Percentiles rank a stretch among this genome's conserved stretches.
Conservation (phyloP, 2,797 vertebrate species). For the Valencia hispanica region DNA sequence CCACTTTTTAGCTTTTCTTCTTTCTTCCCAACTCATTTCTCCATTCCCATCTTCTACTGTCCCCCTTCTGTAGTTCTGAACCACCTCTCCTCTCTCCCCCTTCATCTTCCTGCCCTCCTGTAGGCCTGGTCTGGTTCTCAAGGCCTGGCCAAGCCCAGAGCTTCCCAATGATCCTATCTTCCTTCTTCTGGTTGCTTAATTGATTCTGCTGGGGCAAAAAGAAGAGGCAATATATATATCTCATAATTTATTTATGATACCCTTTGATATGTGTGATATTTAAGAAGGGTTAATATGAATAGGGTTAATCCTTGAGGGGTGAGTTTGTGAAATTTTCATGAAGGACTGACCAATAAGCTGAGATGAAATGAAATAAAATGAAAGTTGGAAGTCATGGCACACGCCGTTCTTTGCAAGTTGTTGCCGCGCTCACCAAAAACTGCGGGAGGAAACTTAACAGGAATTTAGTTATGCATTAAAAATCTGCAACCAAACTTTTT, state of each 20-base stretch:
- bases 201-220: constrained; percentile 81
- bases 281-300: constrained; percentile 86
- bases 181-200: constrained; percentile 73
- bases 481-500: constrained; percentile 53
- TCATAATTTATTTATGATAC: constrained; percentile 82
- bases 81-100: constrained; percentile 25
- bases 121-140: constrained; percentile 60
- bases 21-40: constrained; percentile 14
- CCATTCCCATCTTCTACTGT: constrained; percentile 20
- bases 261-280: constrained; percentile 85
- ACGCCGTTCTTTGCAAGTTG: constrained; percentile 48
- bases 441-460: constrained; percentile 42
- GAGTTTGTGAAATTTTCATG: constrained; percentile 80
- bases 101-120: constrained; percentile 28
- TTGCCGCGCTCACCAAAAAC: constrained; percentile 48
- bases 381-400: constrained; percentile 56
- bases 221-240: constrained; percentile 64
- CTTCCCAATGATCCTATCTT: constrained; percentile 66
- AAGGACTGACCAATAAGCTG: constrained; percentile 76
- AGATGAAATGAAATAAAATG: constrained; percentile 60
- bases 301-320: constrained; percentile 79
- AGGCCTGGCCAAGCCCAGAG: constrained; percentile 66
- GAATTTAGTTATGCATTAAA: constrained; percentile 51
- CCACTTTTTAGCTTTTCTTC: constrained; percentile 12
- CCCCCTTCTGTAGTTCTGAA: constrained; percentile 24